phyloP scores from a whole-genome alignment of 2,113 vertebrate genomes.

The Helogale parvula region DNA sequence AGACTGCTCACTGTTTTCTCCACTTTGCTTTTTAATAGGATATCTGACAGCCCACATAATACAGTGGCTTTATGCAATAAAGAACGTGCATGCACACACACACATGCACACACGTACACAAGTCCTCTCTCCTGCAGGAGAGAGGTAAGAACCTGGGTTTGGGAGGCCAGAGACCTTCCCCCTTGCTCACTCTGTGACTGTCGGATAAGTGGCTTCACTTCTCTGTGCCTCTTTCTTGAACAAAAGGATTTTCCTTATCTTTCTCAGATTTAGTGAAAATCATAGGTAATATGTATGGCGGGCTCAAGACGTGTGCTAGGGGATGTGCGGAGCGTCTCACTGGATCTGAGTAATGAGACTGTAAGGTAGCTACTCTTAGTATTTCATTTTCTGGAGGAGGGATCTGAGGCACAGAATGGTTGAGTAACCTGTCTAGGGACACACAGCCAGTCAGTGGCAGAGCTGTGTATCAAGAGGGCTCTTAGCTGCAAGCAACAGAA shows the following conservation, averaged over 20 bases:
- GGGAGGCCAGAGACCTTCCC: not conserved
- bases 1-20: slow-evolving; percentile 78
- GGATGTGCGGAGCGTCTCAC: not conserved
- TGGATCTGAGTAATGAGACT: not conserved
- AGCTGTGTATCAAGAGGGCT: not conserved
- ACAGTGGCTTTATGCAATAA: slow-evolving; percentile 76
- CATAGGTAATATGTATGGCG: not conserved
- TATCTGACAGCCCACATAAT: slow-evolving; percentile 81
- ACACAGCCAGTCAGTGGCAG: not conserved
- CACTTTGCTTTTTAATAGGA: slow-evolving; percentile 82
- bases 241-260: not conserved
- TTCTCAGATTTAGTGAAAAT: slow-evolving; percentile 35
- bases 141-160: not conserved
- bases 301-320: not conserved
- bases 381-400: not conserved
- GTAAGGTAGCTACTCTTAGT: not conserved
- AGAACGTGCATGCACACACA: not conserved
- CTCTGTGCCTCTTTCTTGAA: not conserved
- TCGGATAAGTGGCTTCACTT: not conserved
- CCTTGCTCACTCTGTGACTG: not conserved
- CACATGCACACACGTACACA: not conserved
- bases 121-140: not conserved
- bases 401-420: not conserved
- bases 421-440: not conserved
- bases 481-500: not conserved